Conservation (phyloP, 2,888 invertebrate genomes). For the Carcina quercana region DNA sequence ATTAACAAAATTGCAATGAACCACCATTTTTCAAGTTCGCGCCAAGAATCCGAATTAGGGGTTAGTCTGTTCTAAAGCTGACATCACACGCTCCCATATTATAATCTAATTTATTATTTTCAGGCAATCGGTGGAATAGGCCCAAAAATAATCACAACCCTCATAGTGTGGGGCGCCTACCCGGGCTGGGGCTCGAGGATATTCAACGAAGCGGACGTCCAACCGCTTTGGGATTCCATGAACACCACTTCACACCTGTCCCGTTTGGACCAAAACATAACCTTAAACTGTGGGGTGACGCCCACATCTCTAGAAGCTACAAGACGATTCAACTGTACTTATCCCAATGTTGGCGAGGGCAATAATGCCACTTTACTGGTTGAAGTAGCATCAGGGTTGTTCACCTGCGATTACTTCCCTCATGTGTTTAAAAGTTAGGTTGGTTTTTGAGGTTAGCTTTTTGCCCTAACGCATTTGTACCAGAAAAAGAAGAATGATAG, state of each 20-base stretch:
- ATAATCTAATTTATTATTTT: too few relatives aligned
- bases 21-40: too few relatives aligned
- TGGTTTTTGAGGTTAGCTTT: too few relatives aligned
- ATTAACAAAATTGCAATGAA: too few relatives aligned
- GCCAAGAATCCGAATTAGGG: too few relatives aligned
- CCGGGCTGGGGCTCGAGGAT: constrained; percentile 83
- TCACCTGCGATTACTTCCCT: constrained; percentile 36
- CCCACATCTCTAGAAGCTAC: constrained; percentile 17
- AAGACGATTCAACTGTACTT: constrained; percentile 31
- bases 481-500: too few relatives aligned
- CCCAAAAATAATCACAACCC: constrained; percentile 83
- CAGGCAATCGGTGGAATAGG: constrained; percentile 85
- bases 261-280: constrained; percentile 18
- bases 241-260: constrained; percentile 1
- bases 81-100: too few relatives aligned
- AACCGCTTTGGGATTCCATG: not conserved
- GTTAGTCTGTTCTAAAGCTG: too few relatives aligned
- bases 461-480: too few relatives aligned
- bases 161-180: constrained; percentile 81
- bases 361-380: constrained; percentile 16
- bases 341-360: constrained; percentile 15
- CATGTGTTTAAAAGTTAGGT: constrained; percentile 24
- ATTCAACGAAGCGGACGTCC: constrained; percentile 49
- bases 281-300: constrained; percentile 27
- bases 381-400: constrained; percentile 25